phyloP scores from a whole-genome alignment of 2,888 invertebrate species.

The Piscicola geometra region DNA sequence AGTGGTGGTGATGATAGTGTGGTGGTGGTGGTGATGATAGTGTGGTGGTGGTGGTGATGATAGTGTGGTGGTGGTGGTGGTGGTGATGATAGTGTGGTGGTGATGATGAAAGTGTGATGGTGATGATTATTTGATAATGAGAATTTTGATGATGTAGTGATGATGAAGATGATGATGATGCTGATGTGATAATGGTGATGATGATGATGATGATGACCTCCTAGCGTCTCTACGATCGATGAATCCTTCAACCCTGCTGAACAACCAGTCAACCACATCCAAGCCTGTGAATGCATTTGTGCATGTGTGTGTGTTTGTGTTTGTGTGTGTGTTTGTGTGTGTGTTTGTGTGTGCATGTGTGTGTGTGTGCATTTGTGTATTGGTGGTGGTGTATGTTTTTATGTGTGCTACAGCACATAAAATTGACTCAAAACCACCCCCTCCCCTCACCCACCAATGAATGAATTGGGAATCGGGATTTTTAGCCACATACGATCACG shows the following conservation, averaged over 20 bases:
- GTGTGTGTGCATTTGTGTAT: no score
- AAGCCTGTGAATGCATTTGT: conserved; percentile 56
- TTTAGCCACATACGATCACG: conserved; percentile 97
- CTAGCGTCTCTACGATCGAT: conserved; percentile 86
- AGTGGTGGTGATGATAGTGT: not conserved
- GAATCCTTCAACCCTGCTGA: conserved; percentile 89
- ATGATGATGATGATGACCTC: conserved; percentile 29
- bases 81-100: conserved; percentile 4
- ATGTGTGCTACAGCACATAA: not conserved
- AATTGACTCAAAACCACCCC: not conserved
- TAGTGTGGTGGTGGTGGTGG: not conserved
- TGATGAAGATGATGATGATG: no score
- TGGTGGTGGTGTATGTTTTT: no score
- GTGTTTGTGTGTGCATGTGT: no score
- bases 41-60: not conserved
- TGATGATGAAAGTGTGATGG: not conserved
- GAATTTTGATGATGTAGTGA: no score
- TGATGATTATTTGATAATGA: no score
- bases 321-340: no score
- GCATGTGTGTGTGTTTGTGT: no score
- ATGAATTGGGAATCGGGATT: conserved; percentile 95
- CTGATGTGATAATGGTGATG: no score
- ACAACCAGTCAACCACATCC: conserved; percentile 95
- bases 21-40: not conserved
- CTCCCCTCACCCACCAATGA: conserved; percentile 72